These are phyloP conservation scores for Saguinus imperator DNA, from an alignment of 2,113 vertebrate genomes.

Conservation along the genomic window DNA sequence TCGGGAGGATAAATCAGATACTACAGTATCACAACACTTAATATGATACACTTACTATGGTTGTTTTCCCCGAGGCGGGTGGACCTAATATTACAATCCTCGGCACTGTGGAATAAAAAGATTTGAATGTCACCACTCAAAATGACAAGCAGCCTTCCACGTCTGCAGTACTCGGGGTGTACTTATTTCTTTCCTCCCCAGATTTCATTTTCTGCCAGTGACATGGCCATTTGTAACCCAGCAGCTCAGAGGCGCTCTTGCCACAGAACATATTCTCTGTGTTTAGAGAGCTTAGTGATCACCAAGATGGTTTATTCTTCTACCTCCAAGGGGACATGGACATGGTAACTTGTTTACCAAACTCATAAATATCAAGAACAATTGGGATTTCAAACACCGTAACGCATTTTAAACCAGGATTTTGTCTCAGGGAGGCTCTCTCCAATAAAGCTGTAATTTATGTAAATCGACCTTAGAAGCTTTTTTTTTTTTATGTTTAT, in stretches of 20 bases:
- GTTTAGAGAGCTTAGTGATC: conserved; percentile 69
- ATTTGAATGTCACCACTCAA: conserved; percentile 54
- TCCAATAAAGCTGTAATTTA: conserved; percentile 76
- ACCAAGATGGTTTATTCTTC: conserved; percentile 69
- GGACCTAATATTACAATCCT: conserved; percentile 89
- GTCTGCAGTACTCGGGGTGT: accelerated
- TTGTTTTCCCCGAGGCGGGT: conserved; percentile 89
- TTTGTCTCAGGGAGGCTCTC: conserved; percentile 60
- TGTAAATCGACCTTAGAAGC: conserved; percentile 59
- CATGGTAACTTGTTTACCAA: conserved; percentile 60
- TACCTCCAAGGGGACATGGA: conserved; percentile 58
- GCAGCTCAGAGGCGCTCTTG: neutral
- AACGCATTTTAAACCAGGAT: conserved; percentile 76
- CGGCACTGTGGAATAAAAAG: conserved; percentile 82
- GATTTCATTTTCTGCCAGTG: conserved; percentile 65
- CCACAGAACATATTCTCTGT: neutral
- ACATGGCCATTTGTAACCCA: conserved; percentile 34
- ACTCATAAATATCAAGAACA: conserved; percentile 73
- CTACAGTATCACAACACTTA: neutral
- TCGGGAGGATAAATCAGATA: neutral
- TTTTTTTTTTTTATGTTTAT: conserved; percentile 57
- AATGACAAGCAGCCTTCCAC: neutral
- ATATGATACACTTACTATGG: conserved; percentile 84
- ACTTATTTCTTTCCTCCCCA: conserved; percentile 29
- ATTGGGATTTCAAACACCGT: conserved; percentile 63